Evolutionary conservation across 2,888 invertebrate species (phyloP).

Genomic region (Empis stercorea): DNA sequence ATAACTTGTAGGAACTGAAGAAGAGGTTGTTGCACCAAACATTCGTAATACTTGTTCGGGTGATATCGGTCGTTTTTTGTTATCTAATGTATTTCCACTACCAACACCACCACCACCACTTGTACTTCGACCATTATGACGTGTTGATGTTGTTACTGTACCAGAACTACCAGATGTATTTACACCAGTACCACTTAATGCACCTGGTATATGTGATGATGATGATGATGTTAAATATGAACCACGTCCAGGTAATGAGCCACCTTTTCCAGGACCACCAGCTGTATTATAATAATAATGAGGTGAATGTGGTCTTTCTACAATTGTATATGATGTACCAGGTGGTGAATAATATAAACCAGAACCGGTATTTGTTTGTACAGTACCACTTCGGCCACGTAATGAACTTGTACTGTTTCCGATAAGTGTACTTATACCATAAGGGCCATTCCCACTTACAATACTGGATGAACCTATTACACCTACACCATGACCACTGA

Average conservation of each 20-base stretch:
- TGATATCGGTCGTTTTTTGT: conserved; percentile 66
- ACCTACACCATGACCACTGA: conserved; percentile 23
- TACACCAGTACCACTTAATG: conserved; percentile 30
- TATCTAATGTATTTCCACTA: conserved; percentile 14
- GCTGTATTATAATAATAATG: conserved; percentile 41
- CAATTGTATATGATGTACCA: conserved; percentile 78
- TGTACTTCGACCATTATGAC: conserved; percentile 38
- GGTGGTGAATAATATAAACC: conserved; percentile 77
- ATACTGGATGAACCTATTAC: conserved; percentile 28
- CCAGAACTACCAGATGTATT: conserved; percentile 17
- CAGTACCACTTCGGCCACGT: conserved; percentile 43
- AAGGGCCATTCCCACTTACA: conserved; percentile 20
- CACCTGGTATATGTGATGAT: conserved; percentile 41
- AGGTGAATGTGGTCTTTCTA: conserved; percentile 62
- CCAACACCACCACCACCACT: conserved; percentile 25
- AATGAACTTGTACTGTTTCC: conserved; percentile 37
- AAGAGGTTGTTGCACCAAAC: conserved; percentile 44
- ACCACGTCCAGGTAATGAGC: conserved; percentile 37
- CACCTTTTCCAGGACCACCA: conserved; percentile 33
- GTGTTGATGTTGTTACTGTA: conserved; percentile 30
- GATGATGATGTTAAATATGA: conserved; percentile 59
- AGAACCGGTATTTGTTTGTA: conserved; percentile 38
- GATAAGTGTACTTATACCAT: conserved; percentile 26
- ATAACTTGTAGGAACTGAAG: conserved; percentile 38
- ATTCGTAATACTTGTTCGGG: conserved; percentile 68